A percentile compares a stretch with the other conserved stretches of the same genome.
Conservation (phyloP, 2,888 invertebrate species). For the Pediacus dermestoides region DNA sequence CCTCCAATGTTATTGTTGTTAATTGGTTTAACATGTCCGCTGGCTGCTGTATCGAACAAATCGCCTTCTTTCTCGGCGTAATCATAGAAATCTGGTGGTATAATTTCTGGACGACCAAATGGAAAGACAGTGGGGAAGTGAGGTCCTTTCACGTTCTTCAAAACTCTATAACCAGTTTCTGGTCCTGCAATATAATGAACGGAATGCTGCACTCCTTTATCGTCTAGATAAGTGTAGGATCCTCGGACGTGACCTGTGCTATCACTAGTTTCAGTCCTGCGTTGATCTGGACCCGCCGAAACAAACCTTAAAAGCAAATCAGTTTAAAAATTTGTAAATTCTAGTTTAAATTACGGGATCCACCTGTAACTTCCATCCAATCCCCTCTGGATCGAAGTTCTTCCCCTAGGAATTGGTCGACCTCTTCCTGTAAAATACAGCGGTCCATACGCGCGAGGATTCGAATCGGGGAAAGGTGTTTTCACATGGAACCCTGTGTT, state of each 20-base stretch:
- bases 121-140: constrained; percentile 60
- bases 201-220: constrained; percentile 71
- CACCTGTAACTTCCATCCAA: constrained; percentile 70
- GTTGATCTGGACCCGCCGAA: constrained; percentile 72
- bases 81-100: constrained; percentile 46
- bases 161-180: constrained; percentile 71
- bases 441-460: constrained; percentile 59
- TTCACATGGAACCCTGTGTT: constrained; percentile 74
- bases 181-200: constrained; percentile 79
- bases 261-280: constrained; percentile 70
- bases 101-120: constrained; percentile 52
- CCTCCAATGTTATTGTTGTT: constrained; percentile 19
- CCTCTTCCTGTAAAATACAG: constrained; percentile 64
- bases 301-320: constrained; percentile 55
- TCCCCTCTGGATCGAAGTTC: constrained; percentile 68
- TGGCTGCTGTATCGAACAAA: constrained; percentile 54
- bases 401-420: constrained; percentile 62
- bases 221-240: constrained; percentile 74
- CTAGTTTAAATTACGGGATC: constrained; percentile 2
- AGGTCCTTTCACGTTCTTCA: constrained; percentile 68
- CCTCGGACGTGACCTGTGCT: constrained; percentile 69
- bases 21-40: constrained; percentile 56
- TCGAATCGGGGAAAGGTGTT: constrained; percentile 65
- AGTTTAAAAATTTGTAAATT: not conserved
- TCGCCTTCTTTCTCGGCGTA: constrained; percentile 32